These are phyloP conservation scores for Chionis minor DNA, from an alignment of 2,113 vertebrate species.

Conservation along the genomic window DNA sequence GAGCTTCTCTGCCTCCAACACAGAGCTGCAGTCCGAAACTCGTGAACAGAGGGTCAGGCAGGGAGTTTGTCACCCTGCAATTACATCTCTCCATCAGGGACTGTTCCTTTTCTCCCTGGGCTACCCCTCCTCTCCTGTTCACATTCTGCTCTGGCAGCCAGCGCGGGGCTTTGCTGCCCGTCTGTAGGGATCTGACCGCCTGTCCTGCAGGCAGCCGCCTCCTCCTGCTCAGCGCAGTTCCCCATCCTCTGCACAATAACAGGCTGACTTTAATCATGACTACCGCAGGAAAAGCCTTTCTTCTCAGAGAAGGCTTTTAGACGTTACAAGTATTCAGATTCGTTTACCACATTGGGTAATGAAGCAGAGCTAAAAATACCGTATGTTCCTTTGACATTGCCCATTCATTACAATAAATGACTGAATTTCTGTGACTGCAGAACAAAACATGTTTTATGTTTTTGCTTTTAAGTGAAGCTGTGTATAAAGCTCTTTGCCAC, in stretches of 20 bases:
- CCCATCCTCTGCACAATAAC: not conserved
- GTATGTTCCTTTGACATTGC: conserved; percentile 40
- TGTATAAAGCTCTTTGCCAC: conserved; percentile 6
- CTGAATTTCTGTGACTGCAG: conserved; percentile 12
- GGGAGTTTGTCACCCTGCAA: not conserved
- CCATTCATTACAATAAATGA: conserved; percentile 57
- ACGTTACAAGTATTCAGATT: not conserved
- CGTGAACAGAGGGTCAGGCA: not conserved
- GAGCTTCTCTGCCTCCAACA: not conserved
- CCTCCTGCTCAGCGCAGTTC: not conserved
- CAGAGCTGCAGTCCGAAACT: not conserved
- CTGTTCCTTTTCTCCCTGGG: not conserved
- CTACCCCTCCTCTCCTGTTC: not conserved
- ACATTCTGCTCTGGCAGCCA: not conserved
- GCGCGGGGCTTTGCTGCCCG: not conserved
- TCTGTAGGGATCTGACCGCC: not conserved
- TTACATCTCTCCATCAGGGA: not conserved
- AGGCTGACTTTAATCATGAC: conserved; percentile 28
- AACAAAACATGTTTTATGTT: conserved; percentile 49
- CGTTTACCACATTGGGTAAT: conserved; percentile 35
- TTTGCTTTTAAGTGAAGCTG: conserved; percentile 39
- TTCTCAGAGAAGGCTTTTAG: conserved; percentile 33
- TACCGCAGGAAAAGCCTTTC: not conserved
- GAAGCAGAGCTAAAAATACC: conserved; percentile 59
- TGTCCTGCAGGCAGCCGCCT: not conserved